Conservation (phyloP, 2,888 invertebrate genomes). For the Drosophila phalerata region DNA sequence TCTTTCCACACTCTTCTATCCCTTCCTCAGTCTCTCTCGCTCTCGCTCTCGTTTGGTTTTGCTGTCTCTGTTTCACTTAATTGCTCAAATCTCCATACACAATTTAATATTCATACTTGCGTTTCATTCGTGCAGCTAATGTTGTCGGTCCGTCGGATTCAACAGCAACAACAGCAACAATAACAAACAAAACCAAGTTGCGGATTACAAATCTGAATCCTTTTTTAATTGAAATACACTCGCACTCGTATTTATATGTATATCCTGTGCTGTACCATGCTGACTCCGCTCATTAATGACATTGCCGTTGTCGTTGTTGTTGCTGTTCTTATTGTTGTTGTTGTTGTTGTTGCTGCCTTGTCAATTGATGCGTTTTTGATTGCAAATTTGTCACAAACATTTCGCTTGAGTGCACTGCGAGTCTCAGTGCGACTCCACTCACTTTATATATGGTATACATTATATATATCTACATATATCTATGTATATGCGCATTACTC, state of each 20-base stretch:
- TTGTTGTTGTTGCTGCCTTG: constrained; percentile 20
- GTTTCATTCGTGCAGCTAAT: constrained; percentile 75
- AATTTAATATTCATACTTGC: constrained; percentile 81
- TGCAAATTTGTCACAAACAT: constrained; percentile 78
- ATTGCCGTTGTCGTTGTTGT: constrained; percentile 7
- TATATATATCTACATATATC: neutral
- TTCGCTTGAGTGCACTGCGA: constrained; percentile 54
- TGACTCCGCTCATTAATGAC: constrained; percentile 48
- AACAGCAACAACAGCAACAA: constrained; percentile 19
- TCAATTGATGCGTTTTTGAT: constrained; percentile 80
- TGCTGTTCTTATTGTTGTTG: neutral
- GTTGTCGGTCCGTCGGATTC: constrained; percentile 55
- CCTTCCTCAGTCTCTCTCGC: neutral
- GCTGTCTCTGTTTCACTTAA: constrained; percentile 53
- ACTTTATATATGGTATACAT: constrained; percentile 11
- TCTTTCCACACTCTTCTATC: neutral
- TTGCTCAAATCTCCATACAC: constrained; percentile 72
- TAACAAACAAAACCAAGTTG: constrained; percentile 60
- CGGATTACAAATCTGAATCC: constrained; percentile 78
- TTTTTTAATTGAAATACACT: constrained; percentile 80
- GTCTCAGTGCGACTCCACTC: constrained; percentile 10
- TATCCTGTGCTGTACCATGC: constrained; percentile 28
- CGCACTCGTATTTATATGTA: constrained; percentile 2
- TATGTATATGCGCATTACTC: constrained; percentile 61
- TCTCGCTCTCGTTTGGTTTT: constrained; percentile 5